Evolutionary conservation across 1,140 invertebrate species (phyloP).

Genomic region (Nasonia longicornis): DNA sequence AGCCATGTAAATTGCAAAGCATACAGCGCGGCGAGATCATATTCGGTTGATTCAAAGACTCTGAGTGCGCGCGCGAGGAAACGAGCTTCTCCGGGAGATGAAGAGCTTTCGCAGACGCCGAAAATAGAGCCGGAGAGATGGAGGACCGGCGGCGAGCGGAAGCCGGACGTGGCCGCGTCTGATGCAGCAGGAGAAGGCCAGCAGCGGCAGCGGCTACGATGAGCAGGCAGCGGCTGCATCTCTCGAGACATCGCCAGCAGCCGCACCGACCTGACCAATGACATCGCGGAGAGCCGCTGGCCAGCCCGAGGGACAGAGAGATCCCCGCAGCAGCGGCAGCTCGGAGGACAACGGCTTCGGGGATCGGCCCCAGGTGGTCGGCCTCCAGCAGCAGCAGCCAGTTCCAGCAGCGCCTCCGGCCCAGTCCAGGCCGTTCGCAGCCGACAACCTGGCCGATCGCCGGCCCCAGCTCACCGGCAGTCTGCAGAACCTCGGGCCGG

Average conservation of each 20-base stretch:
- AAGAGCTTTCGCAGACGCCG: background rate
- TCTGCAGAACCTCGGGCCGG: slow-evolving; percentile 51
- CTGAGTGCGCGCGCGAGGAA: background rate
- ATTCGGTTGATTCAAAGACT: too few relatives aligned
- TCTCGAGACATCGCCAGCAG: slow-evolving; percentile 1
- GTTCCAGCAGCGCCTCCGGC: slow-evolving; percentile 52
- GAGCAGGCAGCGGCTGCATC: background rate
- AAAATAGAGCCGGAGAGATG: slow-evolving; percentile 43
- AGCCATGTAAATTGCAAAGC: background rate
- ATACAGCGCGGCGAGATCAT: background rate
- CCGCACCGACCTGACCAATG: slow-evolving; percentile 56
- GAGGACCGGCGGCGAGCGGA: slow-evolving; percentile 44
- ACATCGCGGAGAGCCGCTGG: slow-evolving; percentile 64
- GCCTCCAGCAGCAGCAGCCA: slow-evolving; percentile 57
- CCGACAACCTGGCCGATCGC: slow-evolving; percentile 55
- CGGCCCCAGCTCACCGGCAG: slow-evolving; percentile 54
- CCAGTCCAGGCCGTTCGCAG: slow-evolving; percentile 51
- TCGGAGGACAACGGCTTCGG: slow-evolving; percentile 64
- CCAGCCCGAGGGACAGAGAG: slow-evolving; percentile 60
- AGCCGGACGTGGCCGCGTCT: slow-evolving; percentile 44
- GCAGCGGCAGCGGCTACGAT: background rate
- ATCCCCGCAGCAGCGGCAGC: slow-evolving; percentile 62
- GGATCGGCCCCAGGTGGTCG: slow-evolving; percentile 60
- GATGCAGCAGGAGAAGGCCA: slow-evolving; percentile 29
- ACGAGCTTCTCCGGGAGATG: background rate